phyloP scores from a whole-genome alignment of 2,888 invertebrate genomes.

The Mimumesa dahlbomi region DNA sequence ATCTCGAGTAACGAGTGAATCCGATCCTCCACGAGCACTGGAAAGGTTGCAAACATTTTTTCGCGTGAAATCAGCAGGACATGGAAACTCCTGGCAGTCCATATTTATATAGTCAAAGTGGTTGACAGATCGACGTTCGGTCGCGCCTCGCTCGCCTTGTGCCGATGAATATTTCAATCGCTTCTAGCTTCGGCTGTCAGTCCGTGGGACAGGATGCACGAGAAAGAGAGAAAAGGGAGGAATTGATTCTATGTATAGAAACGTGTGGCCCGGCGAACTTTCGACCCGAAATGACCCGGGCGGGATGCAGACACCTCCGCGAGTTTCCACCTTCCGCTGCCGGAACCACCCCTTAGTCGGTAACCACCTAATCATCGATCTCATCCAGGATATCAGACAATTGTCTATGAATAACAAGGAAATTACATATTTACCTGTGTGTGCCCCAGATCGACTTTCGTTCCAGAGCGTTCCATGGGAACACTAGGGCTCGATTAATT shows the following conservation, averaged over 20 bases:
- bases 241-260: constrained; percentile 65
- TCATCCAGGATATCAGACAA: constrained; percentile 51
- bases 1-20: too few relatives aligned
- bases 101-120: constrained; percentile 57
- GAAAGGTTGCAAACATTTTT: constrained; percentile 15
- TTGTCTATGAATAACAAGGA: constrained; percentile 55
- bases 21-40: background rate
- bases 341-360: constrained; percentile 8
- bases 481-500: too few relatives aligned
- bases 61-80: constrained; percentile 14
- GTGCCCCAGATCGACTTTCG: constrained; percentile 9
- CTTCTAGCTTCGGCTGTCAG: constrained; percentile 78
- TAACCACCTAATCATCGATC: constrained; percentile 43
- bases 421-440: constrained; percentile 46
- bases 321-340: constrained; percentile 41
- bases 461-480: too few relatives aligned
- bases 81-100: constrained; percentile 15
- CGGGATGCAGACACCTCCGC: constrained; percentile 54
- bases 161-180: constrained; percentile 78
- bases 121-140: constrained; percentile 80
- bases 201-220: constrained; percentile 60
- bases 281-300: constrained; percentile 79
- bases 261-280: constrained; percentile 78
- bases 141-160: constrained; percentile 75
- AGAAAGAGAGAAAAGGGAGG: constrained; percentile 41